Base-by-base conservation (phyloP, 1,140 invertebrate species). In the Atopsyche davidsoni region DNA sequence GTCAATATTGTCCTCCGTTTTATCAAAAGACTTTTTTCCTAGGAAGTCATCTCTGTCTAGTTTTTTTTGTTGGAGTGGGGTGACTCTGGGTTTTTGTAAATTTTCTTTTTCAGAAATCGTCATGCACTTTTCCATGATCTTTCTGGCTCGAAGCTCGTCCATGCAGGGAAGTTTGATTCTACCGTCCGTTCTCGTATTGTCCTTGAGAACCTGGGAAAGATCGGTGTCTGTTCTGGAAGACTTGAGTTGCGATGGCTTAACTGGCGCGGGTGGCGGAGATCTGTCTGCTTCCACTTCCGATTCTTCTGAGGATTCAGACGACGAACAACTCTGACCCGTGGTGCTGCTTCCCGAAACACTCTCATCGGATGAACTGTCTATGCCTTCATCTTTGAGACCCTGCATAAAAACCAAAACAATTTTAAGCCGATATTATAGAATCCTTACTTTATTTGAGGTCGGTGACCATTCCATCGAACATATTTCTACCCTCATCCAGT, bases 341-440 rank as follows among this genome's bases (percentile, higher is more conserved):
- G 70, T 70, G 47, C 62, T 71, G 13, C 68, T 66, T 6, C 65
- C 63, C 2, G 70, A 69, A 6, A 55, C 65, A 4, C 69, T 67
- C 40, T 71, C 72, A 38, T 73, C 70, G 11, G 72, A 75, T 13
- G 70, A 75, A 59, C 70, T 73, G 52, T 72, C 69, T 38, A 73
- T 75, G 31, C 70, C 70, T 61, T 73, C 69, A 51, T 73, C 72
- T 59, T 73, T 73, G 2, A 73, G 60, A 55, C 72, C 72, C 72
- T 72, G 59, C 1, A 23, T 45, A 34, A 36, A 28, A 41, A 46
- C 23, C 10, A 31, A 42, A 22, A 41, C 25, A 28, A 7, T 28
- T 7, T 7, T 28, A 28, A 28, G n/a, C 6, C 6, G 6, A 28
- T 7, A 38, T 31, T 31, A 9, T n/a, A 31, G n/a, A 31, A 31